Evolutionary conservation across 1,140 invertebrate genomes (phyloP).

Genomic region (Contarinia nasturtii): DNA sequence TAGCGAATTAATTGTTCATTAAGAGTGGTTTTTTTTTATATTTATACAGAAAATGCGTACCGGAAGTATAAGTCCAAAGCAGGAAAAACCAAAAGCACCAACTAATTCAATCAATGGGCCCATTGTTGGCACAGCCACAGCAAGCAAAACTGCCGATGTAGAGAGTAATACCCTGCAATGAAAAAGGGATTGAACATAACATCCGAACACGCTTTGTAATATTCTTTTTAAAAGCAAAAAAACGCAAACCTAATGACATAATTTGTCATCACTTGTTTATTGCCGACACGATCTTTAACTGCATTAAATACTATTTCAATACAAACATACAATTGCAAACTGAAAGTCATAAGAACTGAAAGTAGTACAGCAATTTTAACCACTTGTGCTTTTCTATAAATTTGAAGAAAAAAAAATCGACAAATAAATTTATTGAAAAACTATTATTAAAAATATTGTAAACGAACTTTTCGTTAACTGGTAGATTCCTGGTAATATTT

Average conservation of each 20-base stretch:
- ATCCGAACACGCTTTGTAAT: neutral
- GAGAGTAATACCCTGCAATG: slow-evolving; percentile 31
- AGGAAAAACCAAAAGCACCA: slow-evolving; percentile 87
- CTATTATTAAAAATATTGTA: neutral
- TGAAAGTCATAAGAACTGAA: slow-evolving; percentile 82
- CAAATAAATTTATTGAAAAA: neutral
- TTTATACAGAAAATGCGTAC: slow-evolving; percentile 13
- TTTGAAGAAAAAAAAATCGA: slow-evolving; percentile 4
- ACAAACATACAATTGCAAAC: slow-evolving; percentile 90
- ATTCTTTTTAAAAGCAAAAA: too few species aligned
- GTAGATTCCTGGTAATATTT: slow-evolving; percentile 60
- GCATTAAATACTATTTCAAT: slow-evolving; percentile 58
- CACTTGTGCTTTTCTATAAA: slow-evolving; percentile 56
- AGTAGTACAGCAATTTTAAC: slow-evolving; percentile 74
- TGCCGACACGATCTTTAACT: slow-evolving; percentile 47
- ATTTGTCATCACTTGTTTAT: slow-evolving; percentile 48
- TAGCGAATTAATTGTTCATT: too few species aligned
- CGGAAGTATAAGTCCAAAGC: slow-evolving; percentile 81
- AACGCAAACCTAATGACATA: slow-evolving; percentile 42
- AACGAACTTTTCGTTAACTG: slow-evolving; percentile 41
- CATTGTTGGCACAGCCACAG: slow-evolving; percentile 71
- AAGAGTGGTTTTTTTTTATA: too few species aligned
- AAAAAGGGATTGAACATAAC: neutral
- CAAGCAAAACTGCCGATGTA: slow-evolving; percentile 50
- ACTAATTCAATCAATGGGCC: slow-evolving; percentile 82